Evolutionary conservation across 2,797 vertebrate genomes (phyloP).

Genomic region (Pogonophryne albipinna): DNA sequence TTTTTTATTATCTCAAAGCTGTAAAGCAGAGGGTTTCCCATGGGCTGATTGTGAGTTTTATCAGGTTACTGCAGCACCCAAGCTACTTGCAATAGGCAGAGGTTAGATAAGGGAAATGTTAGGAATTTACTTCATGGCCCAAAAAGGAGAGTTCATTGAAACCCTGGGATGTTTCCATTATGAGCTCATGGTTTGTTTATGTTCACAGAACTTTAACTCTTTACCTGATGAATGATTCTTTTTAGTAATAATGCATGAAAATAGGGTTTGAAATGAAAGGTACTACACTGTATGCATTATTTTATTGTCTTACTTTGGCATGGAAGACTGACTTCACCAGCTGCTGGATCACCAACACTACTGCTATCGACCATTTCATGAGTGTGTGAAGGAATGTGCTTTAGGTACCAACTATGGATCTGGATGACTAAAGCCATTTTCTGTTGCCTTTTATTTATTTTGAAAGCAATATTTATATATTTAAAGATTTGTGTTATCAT

Average conservation of each 20-base stretch:
- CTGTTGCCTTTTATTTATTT: conserved; percentile 62
- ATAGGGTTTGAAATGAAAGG: conserved; percentile 58
- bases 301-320: conserved; percentile 63
- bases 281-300: conserved; percentile 54
- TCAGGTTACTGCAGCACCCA: conserved; percentile 26
- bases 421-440: conserved; percentile 49
- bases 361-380: conserved; percentile 13
- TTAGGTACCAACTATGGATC: conserved; percentile 26
- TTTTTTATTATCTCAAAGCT: conserved; percentile 31
- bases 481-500: conserved; percentile 24
- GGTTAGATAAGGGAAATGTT: conserved; percentile 5
- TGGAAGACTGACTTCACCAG: conserved; percentile 52
- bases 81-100: conserved; percentile 15
- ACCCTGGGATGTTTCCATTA: conserved; percentile 59
- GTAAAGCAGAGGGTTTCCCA: conserved; percentile 22
- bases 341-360: conserved; percentile 39
- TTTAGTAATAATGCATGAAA: conserved; percentile 74
- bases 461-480: conserved; percentile 66
- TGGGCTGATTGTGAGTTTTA: conserved; percentile 20
- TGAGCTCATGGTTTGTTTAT: conserved; percentile 47
- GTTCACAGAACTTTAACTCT: conserved; percentile 59
- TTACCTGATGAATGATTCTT: conserved; percentile 55
- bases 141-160: conserved; percentile 34
- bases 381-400: conserved; percentile 30
- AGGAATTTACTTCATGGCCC: conserved; percentile 5